Conservation (phyloP, 2,113 vertebrate genomes). For the Clarias macrocephalus region DNA sequence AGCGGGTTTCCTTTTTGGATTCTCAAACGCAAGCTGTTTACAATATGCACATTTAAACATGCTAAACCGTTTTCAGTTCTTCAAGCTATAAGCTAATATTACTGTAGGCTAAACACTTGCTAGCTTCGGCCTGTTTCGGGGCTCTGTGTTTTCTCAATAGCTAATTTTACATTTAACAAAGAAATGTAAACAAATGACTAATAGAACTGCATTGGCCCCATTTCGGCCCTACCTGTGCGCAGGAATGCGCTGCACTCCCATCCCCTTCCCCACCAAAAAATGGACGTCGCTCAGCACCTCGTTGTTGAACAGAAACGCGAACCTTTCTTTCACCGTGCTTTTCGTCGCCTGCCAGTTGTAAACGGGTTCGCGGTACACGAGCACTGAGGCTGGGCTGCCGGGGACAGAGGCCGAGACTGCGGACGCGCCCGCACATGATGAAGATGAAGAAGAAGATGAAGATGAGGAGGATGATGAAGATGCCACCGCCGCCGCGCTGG, state of each 20-base stretch:
- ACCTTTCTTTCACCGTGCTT: constrained; percentile 84
- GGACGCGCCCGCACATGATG: constrained; percentile 49
- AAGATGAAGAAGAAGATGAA: constrained; percentile 1
- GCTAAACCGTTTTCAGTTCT: background rate
- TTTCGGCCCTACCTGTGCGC: constrained; percentile 79
- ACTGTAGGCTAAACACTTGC: background rate
- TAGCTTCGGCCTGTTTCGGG: background rate
- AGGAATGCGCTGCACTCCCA: constrained; percentile 83
- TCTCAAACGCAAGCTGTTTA: background rate
- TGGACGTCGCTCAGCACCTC: constrained; percentile 89
- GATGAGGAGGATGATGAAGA: background rate
- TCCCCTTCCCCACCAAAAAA: constrained; percentile 86
- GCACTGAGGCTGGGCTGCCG: constrained; percentile 64
- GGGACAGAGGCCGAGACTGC: constrained; percentile 63
- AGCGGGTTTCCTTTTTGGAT: background rate
- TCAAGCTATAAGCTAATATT: background rate
- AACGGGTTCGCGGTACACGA: constrained; percentile 76
- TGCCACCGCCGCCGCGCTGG: constrained; percentile 37
- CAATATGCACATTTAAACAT: background rate
- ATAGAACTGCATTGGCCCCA: constrained; percentile 36
- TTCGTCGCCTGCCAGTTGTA: constrained; percentile 88
- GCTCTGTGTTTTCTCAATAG: background rate
- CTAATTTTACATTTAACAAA: background rate
- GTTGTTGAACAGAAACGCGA: constrained; percentile 88
- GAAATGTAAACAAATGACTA: background rate